These are phyloP conservation scores for Procambarus clarkii DNA, from an alignment of 1,140 invertebrate genomes.

Conservation along the genomic window DNA sequence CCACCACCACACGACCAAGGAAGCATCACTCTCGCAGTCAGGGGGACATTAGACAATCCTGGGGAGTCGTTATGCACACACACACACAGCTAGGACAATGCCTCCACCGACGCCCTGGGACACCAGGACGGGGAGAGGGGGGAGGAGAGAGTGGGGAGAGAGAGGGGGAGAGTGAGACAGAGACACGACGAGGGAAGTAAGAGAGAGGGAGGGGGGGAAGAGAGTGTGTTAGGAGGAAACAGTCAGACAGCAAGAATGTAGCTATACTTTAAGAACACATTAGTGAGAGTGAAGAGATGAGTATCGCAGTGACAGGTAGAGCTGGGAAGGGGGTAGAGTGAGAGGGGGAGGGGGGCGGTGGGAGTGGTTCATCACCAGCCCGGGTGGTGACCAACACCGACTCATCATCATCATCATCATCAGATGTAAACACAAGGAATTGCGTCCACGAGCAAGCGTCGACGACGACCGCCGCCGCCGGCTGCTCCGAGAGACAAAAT, in stretches of 20 bases:
- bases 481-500: constrained; percentile 20
- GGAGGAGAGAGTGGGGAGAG: background rate
- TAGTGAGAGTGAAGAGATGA: background rate
- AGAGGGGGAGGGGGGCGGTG: no score
- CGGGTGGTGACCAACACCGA: no score
- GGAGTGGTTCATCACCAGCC: no score
- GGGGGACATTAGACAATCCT: constrained; percentile 40
- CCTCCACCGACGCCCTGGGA: no score
- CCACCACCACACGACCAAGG: constrained; percentile 29
- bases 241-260: no score
- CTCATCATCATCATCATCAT: no score
- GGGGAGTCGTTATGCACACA: constrained; percentile 28
- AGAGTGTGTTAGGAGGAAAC: no score
- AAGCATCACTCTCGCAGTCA: constrained; percentile 52
- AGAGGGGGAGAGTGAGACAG: constrained; percentile 25
- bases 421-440: no score
- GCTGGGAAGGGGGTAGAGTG: no score
- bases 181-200: background rate
- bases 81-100: background rate
- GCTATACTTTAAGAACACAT: background rate
- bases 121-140: no score
- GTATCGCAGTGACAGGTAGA: background rate
- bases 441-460: no score
- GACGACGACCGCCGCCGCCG: background rate
- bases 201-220: background rate